Conservation (phyloP, 2,888 invertebrate genomes). For the Limnephilus lunatus region DNA sequence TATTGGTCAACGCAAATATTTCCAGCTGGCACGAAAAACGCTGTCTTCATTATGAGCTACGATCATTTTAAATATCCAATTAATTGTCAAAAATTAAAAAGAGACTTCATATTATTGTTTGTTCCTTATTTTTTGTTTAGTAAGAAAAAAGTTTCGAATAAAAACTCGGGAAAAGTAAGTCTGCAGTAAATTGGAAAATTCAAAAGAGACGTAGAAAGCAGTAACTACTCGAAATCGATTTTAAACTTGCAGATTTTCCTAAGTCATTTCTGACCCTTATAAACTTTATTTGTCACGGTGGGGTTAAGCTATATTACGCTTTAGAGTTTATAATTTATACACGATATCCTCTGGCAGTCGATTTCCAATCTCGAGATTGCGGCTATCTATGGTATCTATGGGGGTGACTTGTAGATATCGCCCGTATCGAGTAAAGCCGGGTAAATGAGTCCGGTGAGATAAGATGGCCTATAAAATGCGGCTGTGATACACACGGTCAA, state of each 20-base stretch:
- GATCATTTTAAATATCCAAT: not conserved
- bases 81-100: not conserved
- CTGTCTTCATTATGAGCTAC: not conserved
- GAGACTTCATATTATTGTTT: not conserved
- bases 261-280: not conserved
- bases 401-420: not conserved
- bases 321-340: not conserved
- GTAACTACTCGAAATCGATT: not conserved
- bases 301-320: not conserved
- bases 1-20: not conserved
- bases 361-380: not conserved
- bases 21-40: not conserved
- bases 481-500: constrained; percentile 8
- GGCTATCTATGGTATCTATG: not conserved
- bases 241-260: not conserved
- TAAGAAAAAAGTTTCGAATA: not conserved
- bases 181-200: not conserved
- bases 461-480: constrained; percentile 7
- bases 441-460: not conserved
- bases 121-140: not conserved
- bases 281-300: not conserved
- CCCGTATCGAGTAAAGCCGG: not conserved
- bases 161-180: not conserved
- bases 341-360: not conserved
- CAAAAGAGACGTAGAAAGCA: not conserved